Evolutionary conservation across 2,888 invertebrate species (phyloP).

Genomic region (Altica lythri): DNA sequence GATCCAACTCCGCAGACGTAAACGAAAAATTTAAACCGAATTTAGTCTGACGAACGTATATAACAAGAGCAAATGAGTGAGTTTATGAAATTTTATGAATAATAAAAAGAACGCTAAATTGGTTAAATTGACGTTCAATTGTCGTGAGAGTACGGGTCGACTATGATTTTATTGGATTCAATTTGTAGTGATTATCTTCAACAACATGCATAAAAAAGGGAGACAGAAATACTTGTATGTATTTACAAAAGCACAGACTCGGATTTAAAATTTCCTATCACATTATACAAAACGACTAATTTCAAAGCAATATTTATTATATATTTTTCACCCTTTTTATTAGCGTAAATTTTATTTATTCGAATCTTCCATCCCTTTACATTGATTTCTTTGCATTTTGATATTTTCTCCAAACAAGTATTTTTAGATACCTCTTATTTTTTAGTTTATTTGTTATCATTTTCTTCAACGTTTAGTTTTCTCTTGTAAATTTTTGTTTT

Average conservation of each 20-base stretch:
- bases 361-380: no score
- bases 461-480: no score
- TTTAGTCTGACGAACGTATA: conserved; percentile 7
- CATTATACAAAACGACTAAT: no score
- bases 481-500: no score
- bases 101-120: conserved; percentile 57
- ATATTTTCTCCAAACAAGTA: no score
- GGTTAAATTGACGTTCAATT: conserved; percentile 58
- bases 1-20: no score
- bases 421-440: no score
- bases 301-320: no score
- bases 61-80: conserved; percentile 35
- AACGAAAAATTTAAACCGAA: conserved; percentile 1
- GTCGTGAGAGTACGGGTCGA: conserved; percentile 55
- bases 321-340: no score
- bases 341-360: no score
- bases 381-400: no score
- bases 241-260: conserved; percentile 7
- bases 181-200: conserved; percentile 55
- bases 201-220: conserved; percentile 44
- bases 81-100: conserved; percentile 58
- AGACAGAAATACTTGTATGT: conserved; percentile 36
- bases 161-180: conserved; percentile 55
- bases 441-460: no score
- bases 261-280: neutral